Percentiles rank a stretch among this genome's conserved stretches.
Conservation (phyloP, 2,797 vertebrate genomes). For the Darevskia mixta region DNA sequence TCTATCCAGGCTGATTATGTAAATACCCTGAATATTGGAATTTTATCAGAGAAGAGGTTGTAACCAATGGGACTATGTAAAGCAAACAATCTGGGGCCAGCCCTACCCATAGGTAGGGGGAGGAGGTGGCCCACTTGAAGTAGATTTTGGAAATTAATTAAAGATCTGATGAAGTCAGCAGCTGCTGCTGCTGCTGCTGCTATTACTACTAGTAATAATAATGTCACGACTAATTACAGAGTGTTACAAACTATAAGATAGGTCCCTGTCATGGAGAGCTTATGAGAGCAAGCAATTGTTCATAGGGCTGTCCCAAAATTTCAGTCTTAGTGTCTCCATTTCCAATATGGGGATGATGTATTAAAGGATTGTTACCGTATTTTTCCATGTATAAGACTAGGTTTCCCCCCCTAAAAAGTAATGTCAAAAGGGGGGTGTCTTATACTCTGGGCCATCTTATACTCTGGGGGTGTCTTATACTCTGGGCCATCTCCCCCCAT, state of each 20-base stretch:
- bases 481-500: too few species aligned
- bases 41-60: slow-evolving; percentile 10
- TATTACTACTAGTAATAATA: too few species aligned
- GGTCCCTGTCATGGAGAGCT: neutral
- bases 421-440: too few species aligned
- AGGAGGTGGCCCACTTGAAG: neutral
- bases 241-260: neutral
- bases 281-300: neutral
- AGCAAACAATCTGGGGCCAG: neutral
- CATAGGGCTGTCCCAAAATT: too few species aligned
- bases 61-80: neutral
- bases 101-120: neutral
- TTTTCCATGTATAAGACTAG: too few species aligned
- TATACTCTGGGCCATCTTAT: too few species aligned
- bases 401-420: rapidly evolving
- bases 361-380: neutral
- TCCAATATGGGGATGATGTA: neutral
- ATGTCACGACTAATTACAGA: neutral
- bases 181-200: neutral
- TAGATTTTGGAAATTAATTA: neutral
- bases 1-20: slow-evolving; percentile 7
- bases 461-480: too few species aligned
- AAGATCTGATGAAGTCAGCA: neutral
- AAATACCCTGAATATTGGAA: slow-evolving; percentile 10
- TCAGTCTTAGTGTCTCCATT: neutral